These are phyloP conservation scores for Brachypterus glaber DNA, from an alignment of 2,888 invertebrate species.

Conservation along the genomic window DNA sequence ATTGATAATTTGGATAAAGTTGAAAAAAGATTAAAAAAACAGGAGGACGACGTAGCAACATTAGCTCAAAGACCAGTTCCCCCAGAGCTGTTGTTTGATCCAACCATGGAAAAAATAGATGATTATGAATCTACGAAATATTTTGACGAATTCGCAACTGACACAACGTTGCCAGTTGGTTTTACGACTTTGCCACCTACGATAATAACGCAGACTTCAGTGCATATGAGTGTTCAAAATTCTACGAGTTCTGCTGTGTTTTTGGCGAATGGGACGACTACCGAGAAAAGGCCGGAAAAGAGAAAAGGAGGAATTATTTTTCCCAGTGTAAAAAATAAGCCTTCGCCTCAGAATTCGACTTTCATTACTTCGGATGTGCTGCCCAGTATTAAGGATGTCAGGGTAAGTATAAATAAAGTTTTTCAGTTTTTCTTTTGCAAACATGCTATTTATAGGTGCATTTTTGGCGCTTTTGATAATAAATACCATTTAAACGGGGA, in stretches of 20 bases:
- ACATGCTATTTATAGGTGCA: too few species aligned
- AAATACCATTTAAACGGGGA: too few species aligned
- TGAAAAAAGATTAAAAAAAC: constrained; percentile 72
- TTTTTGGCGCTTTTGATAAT: too few species aligned
- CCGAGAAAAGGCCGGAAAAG: constrained; percentile 41
- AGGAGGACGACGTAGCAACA: constrained; percentile 73
- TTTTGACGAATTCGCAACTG: constrained; percentile 33
- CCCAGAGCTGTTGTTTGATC: constrained; percentile 64
- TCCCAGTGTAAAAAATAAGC: constrained; percentile 85
- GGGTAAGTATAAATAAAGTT: constrained; percentile 49
- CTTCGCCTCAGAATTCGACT: constrained; percentile 72
- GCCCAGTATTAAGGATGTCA: constrained; percentile 70
- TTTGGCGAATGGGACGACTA: constrained; percentile 34
- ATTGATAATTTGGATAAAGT: constrained; percentile 82
- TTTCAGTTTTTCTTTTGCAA: neutral
- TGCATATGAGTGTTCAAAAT: constrained; percentile 14
- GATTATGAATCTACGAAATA: constrained; percentile 69
- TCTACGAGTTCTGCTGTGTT: constrained; percentile 32
- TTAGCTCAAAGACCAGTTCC: constrained; percentile 67
- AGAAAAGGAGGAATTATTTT: constrained; percentile 81
- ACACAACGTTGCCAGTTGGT: constrained; percentile 31
- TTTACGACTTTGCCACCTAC: constrained; percentile 41
- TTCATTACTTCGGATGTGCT: constrained; percentile 65
- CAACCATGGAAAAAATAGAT: constrained; percentile 68
- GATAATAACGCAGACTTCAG: constrained; percentile 29